Base-by-base conservation (phyloP, 2,797 vertebrate genomes). In the Limosa lapponica region DNA sequence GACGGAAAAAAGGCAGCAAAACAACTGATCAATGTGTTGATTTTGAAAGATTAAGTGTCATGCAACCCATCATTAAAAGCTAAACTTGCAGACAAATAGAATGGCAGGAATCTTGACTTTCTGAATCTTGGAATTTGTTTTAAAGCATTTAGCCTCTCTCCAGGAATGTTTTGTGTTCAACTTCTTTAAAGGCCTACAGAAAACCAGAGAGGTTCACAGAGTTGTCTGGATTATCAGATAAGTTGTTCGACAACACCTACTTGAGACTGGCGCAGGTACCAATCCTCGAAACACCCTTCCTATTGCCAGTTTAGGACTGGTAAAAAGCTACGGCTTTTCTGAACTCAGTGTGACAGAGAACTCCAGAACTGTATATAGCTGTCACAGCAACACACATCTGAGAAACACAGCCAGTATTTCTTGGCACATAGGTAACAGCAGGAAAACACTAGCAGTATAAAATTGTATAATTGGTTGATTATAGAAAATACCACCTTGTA, bases 241-340 rank as follows among this genome's bases (percentile, higher is more conserved):
- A 70, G n/a, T 28, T 0, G 1, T 24, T 3, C 3, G 27, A n/a
- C 39, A 46, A 30, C 3, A 65, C 6, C 48, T 62, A 11, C 24
- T 41, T 1, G 0, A 70, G 64, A 57, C 13, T 44, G 44, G 32
- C 0, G 0, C 2, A 46, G 13, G 25, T 36, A 81, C 34, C 52
- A 66, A 25, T 2, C 39, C 75, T 44, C 27, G 5, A 46, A 84
- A 52, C 80, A 58, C 8, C 30, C 36, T 61, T 70, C 71, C 71
- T 14, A n/a, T 3, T 55, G 17, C 49, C 30, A 71, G 24, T 37
- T 48, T 25, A 57, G 28, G 39, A 89, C 18, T 6, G 32, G 13
- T 43, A 69, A 70, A 75, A 80, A 82, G 11, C 81, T n/a, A 23
- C 0, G 1, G 34, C 23, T 89, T 85, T 72, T 80, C 71, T 71